Conservation (phyloP, 2,888 invertebrate genomes). For the Piscicola geometra region DNA sequence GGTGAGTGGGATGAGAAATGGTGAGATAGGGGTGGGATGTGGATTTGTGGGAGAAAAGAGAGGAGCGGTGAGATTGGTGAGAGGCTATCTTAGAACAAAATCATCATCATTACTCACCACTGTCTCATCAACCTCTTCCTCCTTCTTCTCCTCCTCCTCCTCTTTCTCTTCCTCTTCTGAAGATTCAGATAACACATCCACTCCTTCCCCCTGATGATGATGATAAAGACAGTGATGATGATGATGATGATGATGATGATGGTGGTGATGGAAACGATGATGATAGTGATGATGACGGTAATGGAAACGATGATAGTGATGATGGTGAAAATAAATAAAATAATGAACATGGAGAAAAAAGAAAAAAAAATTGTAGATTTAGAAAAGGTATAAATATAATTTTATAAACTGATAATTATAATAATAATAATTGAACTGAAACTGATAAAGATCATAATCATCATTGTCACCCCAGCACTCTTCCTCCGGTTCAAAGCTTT, state of each 20-base stretch:
- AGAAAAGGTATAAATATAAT: not conserved
- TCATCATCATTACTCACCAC: slow-evolving; percentile 9
- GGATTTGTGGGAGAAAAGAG: too few species aligned
- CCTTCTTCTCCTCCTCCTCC: not conserved
- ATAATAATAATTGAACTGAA: not conserved
- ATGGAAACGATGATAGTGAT: slow-evolving; percentile 24
- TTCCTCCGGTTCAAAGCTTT: slow-evolving; percentile 20
- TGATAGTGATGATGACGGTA: slow-evolving; percentile 29
- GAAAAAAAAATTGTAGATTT: too few species aligned
- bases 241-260: slow-evolving; percentile 34
- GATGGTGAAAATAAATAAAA: slow-evolving; percentile 3
- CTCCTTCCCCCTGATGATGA: slow-evolving; percentile 42
- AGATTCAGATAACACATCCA: slow-evolving; percentile 10
- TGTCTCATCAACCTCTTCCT: not conserved
- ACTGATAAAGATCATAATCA: not conserved
- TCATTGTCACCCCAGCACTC: slow-evolving; percentile 10
- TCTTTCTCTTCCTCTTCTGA: slow-evolving; percentile 22
- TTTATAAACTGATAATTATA: not conserved
- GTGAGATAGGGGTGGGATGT: too few species aligned
- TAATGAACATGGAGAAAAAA: slow-evolving; percentile 22
- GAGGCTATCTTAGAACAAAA: too few species aligned
- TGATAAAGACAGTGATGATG: not conserved
- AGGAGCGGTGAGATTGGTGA: too few species aligned
- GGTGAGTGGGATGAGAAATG: too few species aligned
- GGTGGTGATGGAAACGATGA: slow-evolving; percentile 29